Evolutionary conservation across 2,797 vertebrate species (phyloP), one percentile per base, ranked within the genome.

Genomic region (Spinibarbus caldwelli): DNA sequence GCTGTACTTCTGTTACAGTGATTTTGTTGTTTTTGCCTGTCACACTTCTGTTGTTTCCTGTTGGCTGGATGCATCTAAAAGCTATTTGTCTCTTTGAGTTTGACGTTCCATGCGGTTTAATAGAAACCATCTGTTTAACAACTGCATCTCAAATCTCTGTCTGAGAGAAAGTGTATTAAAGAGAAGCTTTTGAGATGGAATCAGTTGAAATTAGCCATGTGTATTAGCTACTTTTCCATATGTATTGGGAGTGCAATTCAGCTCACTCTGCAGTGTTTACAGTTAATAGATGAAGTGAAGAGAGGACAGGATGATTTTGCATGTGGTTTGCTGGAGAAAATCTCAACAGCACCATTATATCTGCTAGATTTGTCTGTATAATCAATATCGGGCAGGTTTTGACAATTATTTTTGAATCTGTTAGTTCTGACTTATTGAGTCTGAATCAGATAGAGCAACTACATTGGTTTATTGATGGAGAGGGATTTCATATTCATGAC

Each of bases 401-500:
- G n/a, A 77, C 82, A 21, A 15, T 57, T 67, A 29, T 78, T 38
- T 52, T 41, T 26, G 0, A 34, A 29, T 38, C 3, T 26, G 23
- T 83, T 83, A 45, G 21, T 71, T 19, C 41, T 54, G 12, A 78
- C 14, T n/a, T 36, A 5, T 14, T 62, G 15, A 64, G 77, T 31
- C 17, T 29, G 11, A 79, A 31, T 45, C 38, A 23, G 38, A 29
- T 29, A 11, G 36, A 78, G 76, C 54, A 73, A 78, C 80, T 6
- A 82, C 88, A 88, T 89, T 78, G 83, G 77, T 83, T 89, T 86
- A 77, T 88, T 91, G 92, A 91, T 92, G 88, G 85, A 86, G 78
- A 89, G 64, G 78, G 88, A 88, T 91, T 91, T 91, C 86, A 87
- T 87, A 85, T 84, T 90, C 89, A 90, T 89, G 87, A 92, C 90